Conservation (phyloP, 2,888 invertebrate species). For the Miltochrista miniata region DNA sequence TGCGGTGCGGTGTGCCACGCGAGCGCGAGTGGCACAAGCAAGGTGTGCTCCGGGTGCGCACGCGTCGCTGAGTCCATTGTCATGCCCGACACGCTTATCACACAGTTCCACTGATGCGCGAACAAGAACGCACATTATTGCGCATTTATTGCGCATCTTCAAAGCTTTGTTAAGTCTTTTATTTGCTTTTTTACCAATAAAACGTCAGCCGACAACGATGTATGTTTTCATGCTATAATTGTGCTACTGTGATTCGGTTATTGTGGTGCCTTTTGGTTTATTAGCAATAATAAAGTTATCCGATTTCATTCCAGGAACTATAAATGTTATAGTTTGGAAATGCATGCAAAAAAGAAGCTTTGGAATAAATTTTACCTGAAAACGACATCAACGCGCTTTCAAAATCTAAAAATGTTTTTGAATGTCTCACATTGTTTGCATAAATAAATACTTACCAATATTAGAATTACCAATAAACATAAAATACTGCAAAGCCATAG, state of each 20-base stretch:
- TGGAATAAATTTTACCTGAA: not conserved
- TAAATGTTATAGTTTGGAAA: slow-evolving; percentile 8
- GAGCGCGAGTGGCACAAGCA: slow-evolving; percentile 52
- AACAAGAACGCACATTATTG: slow-evolving; percentile 71
- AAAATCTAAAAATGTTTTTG: not conserved
- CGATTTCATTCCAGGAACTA: slow-evolving; percentile 24
- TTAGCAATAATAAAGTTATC: slow-evolving; percentile 39
- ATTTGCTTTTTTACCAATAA: slow-evolving; percentile 70
- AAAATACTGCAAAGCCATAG: too few species aligned
- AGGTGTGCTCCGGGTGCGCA: slow-evolving; percentile 66
- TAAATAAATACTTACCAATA: not conserved
- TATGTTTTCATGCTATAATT: slow-evolving; percentile 80
- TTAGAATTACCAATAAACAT: too few species aligned
- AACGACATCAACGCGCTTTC: slow-evolving; percentile 5
- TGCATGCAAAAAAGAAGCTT: not conserved
- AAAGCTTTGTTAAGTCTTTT: slow-evolving; percentile 72
- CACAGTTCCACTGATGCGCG: slow-evolving; percentile 55
- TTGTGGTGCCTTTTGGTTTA: slow-evolving; percentile 34
- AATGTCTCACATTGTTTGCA: not conserved
- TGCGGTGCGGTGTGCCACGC: slow-evolving; percentile 13
- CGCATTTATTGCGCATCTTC: slow-evolving; percentile 81
- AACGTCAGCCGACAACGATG: slow-evolving; percentile 65
- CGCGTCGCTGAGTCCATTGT: slow-evolving; percentile 74
- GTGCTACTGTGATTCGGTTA: slow-evolving; percentile 57
- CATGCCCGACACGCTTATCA: slow-evolving; percentile 71